A percentile compares a stretch with the other conserved stretches of the same genome.
Conservation (phyloP, 2,113 vertebrate species). For the Lonchura striata region DNA sequence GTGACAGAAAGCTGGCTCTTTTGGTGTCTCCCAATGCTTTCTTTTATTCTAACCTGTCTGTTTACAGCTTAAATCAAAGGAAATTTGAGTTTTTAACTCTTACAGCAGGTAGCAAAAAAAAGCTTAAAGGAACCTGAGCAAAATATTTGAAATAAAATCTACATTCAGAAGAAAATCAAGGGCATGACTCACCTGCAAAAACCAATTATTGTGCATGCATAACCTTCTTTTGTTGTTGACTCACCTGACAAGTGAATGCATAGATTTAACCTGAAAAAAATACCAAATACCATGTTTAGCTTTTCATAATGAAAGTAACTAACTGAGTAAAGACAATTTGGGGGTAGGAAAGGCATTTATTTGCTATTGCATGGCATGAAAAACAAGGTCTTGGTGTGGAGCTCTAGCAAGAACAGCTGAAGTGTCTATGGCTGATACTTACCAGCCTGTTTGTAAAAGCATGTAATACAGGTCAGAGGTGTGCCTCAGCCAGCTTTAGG, state of each 20-base stretch:
- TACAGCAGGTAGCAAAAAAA: conserved; percentile 36
- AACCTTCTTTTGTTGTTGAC: background rate
- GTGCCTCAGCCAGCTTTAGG: background rate
- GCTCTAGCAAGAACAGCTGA: background rate
- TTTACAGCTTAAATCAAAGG: conserved; percentile 54
- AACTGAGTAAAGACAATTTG: background rate
- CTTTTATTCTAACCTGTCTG: conserved; percentile 57
- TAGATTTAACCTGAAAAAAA: background rate
- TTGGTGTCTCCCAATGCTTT: conserved; percentile 21
- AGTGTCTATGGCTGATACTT: background rate
- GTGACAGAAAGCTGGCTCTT: conserved; percentile 62
- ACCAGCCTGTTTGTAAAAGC: background rate
- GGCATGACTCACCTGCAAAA: background rate
- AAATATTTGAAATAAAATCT: conserved; percentile 22
- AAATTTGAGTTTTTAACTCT: conserved; percentile 47
- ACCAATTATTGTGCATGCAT: background rate
- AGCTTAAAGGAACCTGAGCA: background rate
- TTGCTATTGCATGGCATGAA: background rate
- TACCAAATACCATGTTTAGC: background rate
- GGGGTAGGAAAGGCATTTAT: background rate
- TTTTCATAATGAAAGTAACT: background rate
- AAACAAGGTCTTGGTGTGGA: background rate
- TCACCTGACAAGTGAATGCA: background rate
- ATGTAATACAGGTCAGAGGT: background rate
- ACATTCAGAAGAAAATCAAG: background rate